Conservation (phyloP, 2,888 invertebrate species). For the Polietes domitor region DNA sequence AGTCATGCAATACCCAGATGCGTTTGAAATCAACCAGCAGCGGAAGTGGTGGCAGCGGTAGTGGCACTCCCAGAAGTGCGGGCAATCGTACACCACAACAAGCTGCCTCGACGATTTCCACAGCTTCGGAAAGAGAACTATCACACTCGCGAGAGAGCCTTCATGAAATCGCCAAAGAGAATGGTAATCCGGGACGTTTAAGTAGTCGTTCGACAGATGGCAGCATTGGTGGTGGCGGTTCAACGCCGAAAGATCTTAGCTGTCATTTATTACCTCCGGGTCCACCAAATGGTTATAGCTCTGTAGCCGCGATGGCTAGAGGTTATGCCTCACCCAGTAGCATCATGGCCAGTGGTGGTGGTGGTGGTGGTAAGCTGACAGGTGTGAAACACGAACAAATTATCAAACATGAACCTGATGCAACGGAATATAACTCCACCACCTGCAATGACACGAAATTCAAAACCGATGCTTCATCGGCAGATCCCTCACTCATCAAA, state of each 20-base stretch:
- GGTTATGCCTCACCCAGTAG: slow-evolving; percentile 65
- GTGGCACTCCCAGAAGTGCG: slow-evolving; percentile 68
- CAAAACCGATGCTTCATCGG: slow-evolving; percentile 68
- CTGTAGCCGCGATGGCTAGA: slow-evolving; percentile 33
- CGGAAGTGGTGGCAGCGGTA: slow-evolving; percentile 64
- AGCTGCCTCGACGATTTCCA: slow-evolving; percentile 29
- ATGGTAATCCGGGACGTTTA: slow-evolving; percentile 69
- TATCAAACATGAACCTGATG: slow-evolving; percentile 74
- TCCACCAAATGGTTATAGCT: slow-evolving; percentile 67
- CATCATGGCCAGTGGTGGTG: background rate
- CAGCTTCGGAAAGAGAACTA: slow-evolving; percentile 57
- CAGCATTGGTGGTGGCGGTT: slow-evolving; percentile 65
- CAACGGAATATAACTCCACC: slow-evolving; percentile 59
- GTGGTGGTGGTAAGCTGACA: slow-evolving; percentile 64
- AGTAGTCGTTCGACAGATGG: slow-evolving; percentile 72
- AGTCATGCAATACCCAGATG: slow-evolving; percentile 66
- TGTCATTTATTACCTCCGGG: slow-evolving; percentile 56
- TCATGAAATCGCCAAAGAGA: slow-evolving; percentile 49
- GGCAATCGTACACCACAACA: slow-evolving; percentile 66
- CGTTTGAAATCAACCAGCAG: slow-evolving; percentile 63
- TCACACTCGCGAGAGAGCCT: slow-evolving; percentile 69
- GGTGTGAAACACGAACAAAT: slow-evolving; percentile 76
- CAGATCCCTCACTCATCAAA: slow-evolving; percentile 69
- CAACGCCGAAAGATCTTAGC: slow-evolving; percentile 73
- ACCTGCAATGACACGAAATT: slow-evolving; percentile 73